phyloP scores from a whole-genome alignment of 2,113 vertebrate genomes.

The Myocastor coypus region DNA sequence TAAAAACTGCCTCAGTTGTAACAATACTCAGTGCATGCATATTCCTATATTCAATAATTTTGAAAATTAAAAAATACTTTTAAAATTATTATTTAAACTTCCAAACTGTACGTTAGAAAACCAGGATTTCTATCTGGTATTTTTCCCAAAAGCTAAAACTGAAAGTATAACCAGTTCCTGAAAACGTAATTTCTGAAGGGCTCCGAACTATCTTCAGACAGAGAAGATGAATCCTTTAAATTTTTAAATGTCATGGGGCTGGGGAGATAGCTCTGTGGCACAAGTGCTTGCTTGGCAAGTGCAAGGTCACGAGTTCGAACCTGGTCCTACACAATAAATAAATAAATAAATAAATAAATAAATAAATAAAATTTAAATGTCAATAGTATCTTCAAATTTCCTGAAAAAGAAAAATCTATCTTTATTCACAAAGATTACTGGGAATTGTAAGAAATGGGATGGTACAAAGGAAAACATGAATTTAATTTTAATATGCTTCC shows the following conservation, averaged over 20 bases:
- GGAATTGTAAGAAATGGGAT: not conserved
- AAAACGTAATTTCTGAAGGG: conserved; percentile 28
- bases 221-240: conserved; percentile 1
- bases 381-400: conserved; percentile 14
- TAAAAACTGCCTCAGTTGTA: conserved; percentile 16
- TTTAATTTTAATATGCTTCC: not conserved
- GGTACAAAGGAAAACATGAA: conserved; percentile 4
- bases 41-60: not conserved
- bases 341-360: too few relatives aligned
- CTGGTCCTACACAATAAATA: too few relatives aligned
- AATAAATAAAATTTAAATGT: not conserved
- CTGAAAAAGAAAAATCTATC: not conserved
- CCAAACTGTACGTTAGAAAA: conserved; percentile 16
- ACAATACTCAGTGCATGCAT: not conserved
- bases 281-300: too few relatives aligned
- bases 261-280: too few relatives aligned
- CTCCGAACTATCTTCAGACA: not conserved
- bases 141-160: conserved; percentile 18
- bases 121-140: not conserved
- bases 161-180: not conserved
- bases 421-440: conserved; percentile 37
- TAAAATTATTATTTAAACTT: not conserved
- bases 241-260: not conserved
- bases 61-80: not conserved
- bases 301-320: too few relatives aligned